These are phyloP conservation scores for Malacosoma neustria DNA, from an alignment of 2,888 invertebrate genomes.

Conservation along the genomic window DNA sequence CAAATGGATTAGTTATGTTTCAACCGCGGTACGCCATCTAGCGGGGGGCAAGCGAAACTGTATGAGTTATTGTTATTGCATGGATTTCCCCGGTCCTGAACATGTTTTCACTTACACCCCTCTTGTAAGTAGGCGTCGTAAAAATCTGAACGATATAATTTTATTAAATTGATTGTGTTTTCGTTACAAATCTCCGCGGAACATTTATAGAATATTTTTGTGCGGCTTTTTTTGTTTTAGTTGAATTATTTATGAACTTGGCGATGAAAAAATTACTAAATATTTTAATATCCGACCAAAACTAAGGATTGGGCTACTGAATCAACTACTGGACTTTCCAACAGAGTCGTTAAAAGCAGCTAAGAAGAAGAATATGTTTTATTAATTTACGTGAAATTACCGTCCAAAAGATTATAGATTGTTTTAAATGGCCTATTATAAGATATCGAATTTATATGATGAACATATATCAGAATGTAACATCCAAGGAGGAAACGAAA, in stretches of 20 bases:
- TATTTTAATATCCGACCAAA: too few relatives aligned
- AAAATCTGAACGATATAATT: slow-evolving; percentile 60
- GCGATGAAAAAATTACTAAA: too few relatives aligned
- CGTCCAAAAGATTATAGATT: too few relatives aligned
- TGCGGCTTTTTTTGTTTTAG: neutral
- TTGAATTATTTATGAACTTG: neutral
- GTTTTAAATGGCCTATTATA: too few relatives aligned
- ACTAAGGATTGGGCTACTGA: too few relatives aligned
- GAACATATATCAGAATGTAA: too few relatives aligned
- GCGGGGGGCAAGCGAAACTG: slow-evolving; percentile 58
- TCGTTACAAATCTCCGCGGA: slow-evolving; percentile 20
- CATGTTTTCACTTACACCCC: slow-evolving; percentile 70
- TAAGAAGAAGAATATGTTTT: too few relatives aligned
- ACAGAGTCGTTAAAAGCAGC: too few relatives aligned
- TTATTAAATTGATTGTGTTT: slow-evolving; percentile 55
- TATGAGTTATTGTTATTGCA: slow-evolving; percentile 71
- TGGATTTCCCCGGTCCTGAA: slow-evolving; percentile 64
- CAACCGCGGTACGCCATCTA: slow-evolving; percentile 58
- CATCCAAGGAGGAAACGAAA: too few relatives aligned
- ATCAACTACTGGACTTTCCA: too few relatives aligned
- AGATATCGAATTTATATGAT: too few relatives aligned
- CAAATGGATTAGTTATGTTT: slow-evolving; percentile 73
- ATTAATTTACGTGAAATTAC: too few relatives aligned
- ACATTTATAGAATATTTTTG: neutral
- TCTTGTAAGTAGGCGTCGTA: slow-evolving; percentile 55